Percentiles rank a stretch among this genome's conserved stretches.
Conservation (phyloP, 1,140 invertebrate species). For the Piezodorus guildinii region DNA sequence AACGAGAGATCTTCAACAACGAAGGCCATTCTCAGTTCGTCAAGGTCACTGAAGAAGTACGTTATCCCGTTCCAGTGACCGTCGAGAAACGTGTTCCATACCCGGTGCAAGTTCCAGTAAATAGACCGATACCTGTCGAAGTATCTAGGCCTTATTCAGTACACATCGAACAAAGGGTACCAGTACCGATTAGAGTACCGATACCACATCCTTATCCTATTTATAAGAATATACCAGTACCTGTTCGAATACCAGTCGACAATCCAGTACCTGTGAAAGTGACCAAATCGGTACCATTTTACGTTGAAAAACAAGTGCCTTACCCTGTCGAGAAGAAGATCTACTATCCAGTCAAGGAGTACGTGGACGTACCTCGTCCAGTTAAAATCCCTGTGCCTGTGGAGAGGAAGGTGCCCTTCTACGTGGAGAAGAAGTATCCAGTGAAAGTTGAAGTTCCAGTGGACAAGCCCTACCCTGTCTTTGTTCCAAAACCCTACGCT, state of each 20-base stretch:
- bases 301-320: constrained; percentile 9
- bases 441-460: constrained; percentile 17
- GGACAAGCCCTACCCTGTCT: constrained; percentile 17
- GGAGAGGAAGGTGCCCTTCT: constrained; percentile 17
- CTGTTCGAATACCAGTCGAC: constrained; percentile 11
- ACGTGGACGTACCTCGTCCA: constrained; percentile 15
- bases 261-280: constrained; percentile 16
- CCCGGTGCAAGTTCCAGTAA: constrained; percentile 28
- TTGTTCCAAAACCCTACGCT: constrained; percentile 20
- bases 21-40: not conserved
- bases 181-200: constrained; percentile 44
- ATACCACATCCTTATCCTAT: constrained; percentile 49
- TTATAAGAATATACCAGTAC: constrained; percentile 37
- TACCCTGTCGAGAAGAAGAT: constrained; percentile 14
- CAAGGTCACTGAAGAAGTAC: constrained; percentile 39
- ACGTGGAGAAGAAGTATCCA: constrained; percentile 16
- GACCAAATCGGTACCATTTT: constrained; percentile 1
- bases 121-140: constrained; percentile 27
- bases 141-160: constrained; percentile 29
- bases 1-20: constrained; percentile 5
- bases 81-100: constrained; percentile 29
- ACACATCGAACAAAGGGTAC: constrained; percentile 26
- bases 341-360: constrained; percentile 13
- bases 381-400: not conserved
- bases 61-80: constrained; percentile 53